Percentiles rank a stretch among this genome's conserved stretches.
Conservation (phyloP, 2,888 invertebrate genomes). For the Clostera curtula region DNA sequence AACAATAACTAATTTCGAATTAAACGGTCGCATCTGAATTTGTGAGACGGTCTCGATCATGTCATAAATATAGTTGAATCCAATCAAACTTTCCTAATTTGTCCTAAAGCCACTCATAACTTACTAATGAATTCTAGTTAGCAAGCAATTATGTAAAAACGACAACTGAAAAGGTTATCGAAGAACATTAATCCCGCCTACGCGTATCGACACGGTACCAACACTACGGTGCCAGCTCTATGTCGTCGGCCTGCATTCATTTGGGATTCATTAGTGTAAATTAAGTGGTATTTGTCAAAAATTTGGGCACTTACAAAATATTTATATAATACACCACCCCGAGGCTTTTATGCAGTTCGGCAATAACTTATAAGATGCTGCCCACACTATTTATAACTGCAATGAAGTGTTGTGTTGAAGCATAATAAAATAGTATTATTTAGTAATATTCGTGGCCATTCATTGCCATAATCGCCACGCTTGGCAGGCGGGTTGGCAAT, state of each 20-base stretch:
- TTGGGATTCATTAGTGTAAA: slow-evolving; percentile 69
- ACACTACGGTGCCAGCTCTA: slow-evolving; percentile 42
- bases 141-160: slow-evolving; percentile 18
- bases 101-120: slow-evolving; percentile 14
- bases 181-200: slow-evolving; percentile 32
- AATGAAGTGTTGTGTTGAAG: no score
- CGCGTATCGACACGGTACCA: slow-evolving; percentile 29
- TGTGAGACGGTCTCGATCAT: slow-evolving; percentile 5
- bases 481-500: no score
- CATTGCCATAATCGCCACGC: no score
- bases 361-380: slow-evolving; percentile 45
- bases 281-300: slow-evolving; percentile 73
- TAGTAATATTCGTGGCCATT: no score
- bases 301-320: slow-evolving; percentile 58
- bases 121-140: slow-evolving; percentile 15
- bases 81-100: slow-evolving; percentile 9
- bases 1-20: neutral
- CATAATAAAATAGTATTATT: no score
- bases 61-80: slow-evolving; percentile 6
- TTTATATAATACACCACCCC: slow-evolving; percentile 56
- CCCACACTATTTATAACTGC: slow-evolving; percentile 42
- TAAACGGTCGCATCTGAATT: neutral
- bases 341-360: slow-evolving; percentile 39
- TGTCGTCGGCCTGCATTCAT: slow-evolving; percentile 56
- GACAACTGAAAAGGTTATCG: slow-evolving; percentile 27